A percentile compares a stretch with the other conserved stretches of the same genome.
Conservation (phyloP, 2,113 vertebrate genomes). For the Alethe castanea region DNA sequence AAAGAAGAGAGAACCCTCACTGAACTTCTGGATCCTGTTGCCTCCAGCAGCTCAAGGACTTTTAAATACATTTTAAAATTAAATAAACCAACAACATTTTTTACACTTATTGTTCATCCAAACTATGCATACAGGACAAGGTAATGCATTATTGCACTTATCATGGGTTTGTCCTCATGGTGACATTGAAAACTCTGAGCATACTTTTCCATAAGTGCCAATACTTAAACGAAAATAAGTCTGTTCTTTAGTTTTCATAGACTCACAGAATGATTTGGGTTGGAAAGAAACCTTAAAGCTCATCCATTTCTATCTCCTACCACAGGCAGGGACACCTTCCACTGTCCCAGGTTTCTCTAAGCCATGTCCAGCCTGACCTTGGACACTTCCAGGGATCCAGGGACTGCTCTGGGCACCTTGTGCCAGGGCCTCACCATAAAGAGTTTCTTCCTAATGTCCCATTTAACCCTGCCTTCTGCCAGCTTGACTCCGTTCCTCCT, state of each 20-base stretch:
- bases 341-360: rapidly evolving
- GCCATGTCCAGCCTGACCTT: rapidly evolving
- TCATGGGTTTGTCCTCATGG: not conserved
- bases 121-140: not conserved
- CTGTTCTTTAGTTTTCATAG: not conserved
- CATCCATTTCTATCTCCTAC: not conserved
- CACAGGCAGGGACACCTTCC: not conserved
- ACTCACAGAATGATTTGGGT: not conserved
- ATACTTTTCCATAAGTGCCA: not conserved
- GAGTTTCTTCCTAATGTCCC: not conserved
- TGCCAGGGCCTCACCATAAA: rapidly evolving
- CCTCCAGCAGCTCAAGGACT: not conserved
- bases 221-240: not conserved
- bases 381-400: not conserved
- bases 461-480: not conserved
- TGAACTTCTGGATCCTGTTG: not conserved
- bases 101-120: not conserved
- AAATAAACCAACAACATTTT: not conserved
- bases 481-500: not conserved
- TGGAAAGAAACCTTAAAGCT: not conserved
- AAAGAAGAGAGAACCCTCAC: rapidly evolving
- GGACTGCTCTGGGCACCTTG: not conserved
- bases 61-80: not conserved
- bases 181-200: not conserved
- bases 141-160: not conserved